Evolutionary conservation across 2,888 invertebrate genomes (phyloP), one percentile per base, ranked within the genome.

Genomic region (Chymomyza fuscimana): DNA sequence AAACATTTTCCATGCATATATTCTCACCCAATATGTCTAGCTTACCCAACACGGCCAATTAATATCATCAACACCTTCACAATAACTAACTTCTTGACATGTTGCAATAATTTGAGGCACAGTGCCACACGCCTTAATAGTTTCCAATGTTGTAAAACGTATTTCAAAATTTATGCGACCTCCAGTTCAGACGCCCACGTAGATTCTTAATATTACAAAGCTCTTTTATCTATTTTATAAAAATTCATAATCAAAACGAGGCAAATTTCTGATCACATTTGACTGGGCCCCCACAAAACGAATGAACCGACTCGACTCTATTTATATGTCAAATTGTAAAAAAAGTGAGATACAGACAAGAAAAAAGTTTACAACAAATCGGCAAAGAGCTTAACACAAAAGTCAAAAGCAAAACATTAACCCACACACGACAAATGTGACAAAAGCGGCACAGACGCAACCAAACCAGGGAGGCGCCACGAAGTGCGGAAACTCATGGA

Each of bases 361-460:
- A 36, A 6, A 36, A 36, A 46, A 46, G 10, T 46, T 46, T 46
- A 46, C 40, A 46, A 12, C 12, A 7, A 5, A 32, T 32, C 32
- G 32, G 32, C 32, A 32, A 72, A 64, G 69, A 77, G 78, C 77
- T 77, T 73, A 77, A 72, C 61, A 66, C 61, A 66, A 68, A 73
- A 81, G 69, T 74, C 72, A 63, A 77, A 73, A 73, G 74, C 73
- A 81, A 75, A 84, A 87, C 76, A 86, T 84, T 77, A 84, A 87
- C 82, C 73, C 87, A 76, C 82, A 80, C 86, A 72, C 71, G 72
- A 72, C 65, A 56, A 67, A 60, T 60, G 65, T 29, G 12, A 32
- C 54, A 64, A 54, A 56, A 59, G 46, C 40, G 32, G 58, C 65
- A 61, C 32, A 5, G 5, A 32, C 7, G 62, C 29, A 16, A 19